Percentiles rank a stretch among this genome's conserved stretches.
phyloP scores from a whole-genome alignment of 2,888 invertebrate species.

The Nymphalis urticae region DNA sequence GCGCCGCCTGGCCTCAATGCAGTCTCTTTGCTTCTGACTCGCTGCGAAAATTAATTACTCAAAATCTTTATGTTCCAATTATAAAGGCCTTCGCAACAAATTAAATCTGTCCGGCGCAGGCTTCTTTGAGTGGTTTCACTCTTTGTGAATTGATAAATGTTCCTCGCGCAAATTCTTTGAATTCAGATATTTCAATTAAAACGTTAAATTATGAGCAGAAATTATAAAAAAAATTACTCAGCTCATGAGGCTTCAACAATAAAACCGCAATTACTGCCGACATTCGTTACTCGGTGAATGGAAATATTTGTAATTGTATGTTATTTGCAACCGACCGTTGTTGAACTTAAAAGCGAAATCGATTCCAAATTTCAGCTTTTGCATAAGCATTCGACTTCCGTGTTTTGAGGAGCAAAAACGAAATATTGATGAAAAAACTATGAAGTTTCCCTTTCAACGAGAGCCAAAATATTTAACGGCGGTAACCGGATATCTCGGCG shows the following conservation, averaged over 20 bases:
- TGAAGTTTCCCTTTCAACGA: constrained; percentile 78
- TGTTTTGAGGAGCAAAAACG: constrained; percentile 72
- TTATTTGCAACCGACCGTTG: constrained; percentile 58
- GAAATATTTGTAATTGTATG: constrained; percentile 71
- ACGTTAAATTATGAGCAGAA: constrained; percentile 63
- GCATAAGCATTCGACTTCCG: constrained; percentile 79
- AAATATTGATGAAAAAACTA: constrained; percentile 72
- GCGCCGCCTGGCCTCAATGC: constrained; percentile 67
- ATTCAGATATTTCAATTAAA: constrained; percentile 63
- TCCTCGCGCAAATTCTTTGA: constrained; percentile 75
- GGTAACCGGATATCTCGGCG: constrained; percentile 79
- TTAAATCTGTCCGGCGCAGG: constrained; percentile 81
- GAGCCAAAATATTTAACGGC: constrained; percentile 80
- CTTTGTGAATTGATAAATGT: constrained; percentile 82
- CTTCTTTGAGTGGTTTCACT: constrained; percentile 81
- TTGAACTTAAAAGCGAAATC: constrained; percentile 71
- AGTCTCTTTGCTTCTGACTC: constrained; percentile 80
- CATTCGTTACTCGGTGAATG: constrained; percentile 55
- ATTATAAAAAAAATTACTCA: constrained; percentile 55
- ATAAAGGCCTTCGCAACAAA: constrained; percentile 82
- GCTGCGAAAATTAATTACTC: constrained; percentile 82
- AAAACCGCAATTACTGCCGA: constrained; percentile 57
- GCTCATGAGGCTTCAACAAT: constrained; percentile 55
- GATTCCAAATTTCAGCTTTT: constrained; percentile 73
- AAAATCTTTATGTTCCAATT: constrained; percentile 82